Percentiles rank a stretch among this genome's conserved stretches.
Conservation (phyloP, 2,113 vertebrate genomes). For the Catharus minimus region DNA sequence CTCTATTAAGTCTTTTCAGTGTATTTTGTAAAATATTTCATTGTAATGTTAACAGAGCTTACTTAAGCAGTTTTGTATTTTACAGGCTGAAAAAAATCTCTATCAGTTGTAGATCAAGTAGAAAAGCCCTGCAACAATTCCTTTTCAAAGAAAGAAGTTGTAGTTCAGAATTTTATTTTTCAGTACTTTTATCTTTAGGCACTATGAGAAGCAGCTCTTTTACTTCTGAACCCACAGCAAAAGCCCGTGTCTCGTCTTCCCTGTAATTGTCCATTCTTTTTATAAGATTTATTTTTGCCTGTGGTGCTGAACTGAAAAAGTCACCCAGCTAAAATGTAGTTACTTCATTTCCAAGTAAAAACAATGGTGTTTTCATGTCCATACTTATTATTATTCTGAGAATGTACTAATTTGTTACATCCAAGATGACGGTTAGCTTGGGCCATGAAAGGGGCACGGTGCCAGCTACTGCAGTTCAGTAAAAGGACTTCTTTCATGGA, state of each 20-base stretch:
- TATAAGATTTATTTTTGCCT: conserved; percentile 69
- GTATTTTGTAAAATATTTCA: not conserved
- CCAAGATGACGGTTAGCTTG: conserved; percentile 92
- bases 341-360: conserved; percentile 86
- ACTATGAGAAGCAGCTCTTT: conserved; percentile 1
- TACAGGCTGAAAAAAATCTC: not conserved
- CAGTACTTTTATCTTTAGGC: not conserved
- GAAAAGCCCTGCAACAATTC: not conserved
- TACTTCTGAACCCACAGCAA: conserved; percentile 59
- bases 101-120: not conserved
- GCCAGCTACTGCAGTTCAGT: conserved; percentile 78
- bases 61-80: conserved; percentile 7
- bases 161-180: conserved; percentile 25
- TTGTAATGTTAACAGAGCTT: not conserved
- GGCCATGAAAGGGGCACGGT: conserved; percentile 86
- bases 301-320: conserved; percentile 75
- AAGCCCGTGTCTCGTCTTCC: conserved; percentile 46
- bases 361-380: conserved; percentile 96
- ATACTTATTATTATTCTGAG: conserved; percentile 98
- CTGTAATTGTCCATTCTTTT: conserved; percentile 65
- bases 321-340: conserved; percentile 84
- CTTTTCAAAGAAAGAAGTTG: conserved; percentile 8
- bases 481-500: conserved; percentile 85
- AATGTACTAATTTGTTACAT: conserved; percentile 99
- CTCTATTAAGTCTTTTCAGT: not conserved